Evolutionary conservation across 2,113 vertebrate species (phyloP), one percentile per base, ranked within the genome.

Genomic region (Meles meles): DNA sequence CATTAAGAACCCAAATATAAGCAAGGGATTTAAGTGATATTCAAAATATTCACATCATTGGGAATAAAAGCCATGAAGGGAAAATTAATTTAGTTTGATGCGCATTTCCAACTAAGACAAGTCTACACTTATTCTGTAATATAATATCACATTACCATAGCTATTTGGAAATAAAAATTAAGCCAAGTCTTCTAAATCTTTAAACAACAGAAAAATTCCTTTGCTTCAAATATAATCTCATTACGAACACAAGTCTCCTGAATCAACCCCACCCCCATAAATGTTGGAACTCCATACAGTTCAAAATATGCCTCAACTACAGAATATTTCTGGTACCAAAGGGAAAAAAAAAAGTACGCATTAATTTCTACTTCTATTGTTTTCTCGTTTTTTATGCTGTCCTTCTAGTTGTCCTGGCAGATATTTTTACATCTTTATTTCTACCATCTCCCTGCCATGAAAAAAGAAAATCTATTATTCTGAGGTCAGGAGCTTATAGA

Each of bases 271-370:
- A 11, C 29, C 27, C 71, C 29, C 31, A 77, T 94, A 72, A 97
- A 87, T 77, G 71, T 39, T 31, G 31, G 12, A 94, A 86, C 14
- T 87, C 1, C 69, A 0, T 0, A 67, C 18, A 84, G 8, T 42
- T 90, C 21, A 96, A 82, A 87, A 74, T 82, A 89, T 29, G 0
- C 27, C 96, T 97, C 80, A 52, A 31, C 76, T 94, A 85, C 84
- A 14, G 0, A 94, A 0, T 17, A 34, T 23, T 72, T 79, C 37
- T 77, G 42, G 10, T 90, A 87, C 34, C 21, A 83, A 90, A 84
- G 34, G 34, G 74, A 93, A 92, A 57, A 93, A 57, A 47, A 82
- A 93, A 39, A 5, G 25, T 37, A 52, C 25, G 79, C 13, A 67
- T 23, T 82, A 47, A 85, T 42, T 80, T 88, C 14, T 9, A 93